phyloP scores from a whole-genome alignment of 2,888 invertebrate genomes.

The Pristionchus maxplancki region DNA sequence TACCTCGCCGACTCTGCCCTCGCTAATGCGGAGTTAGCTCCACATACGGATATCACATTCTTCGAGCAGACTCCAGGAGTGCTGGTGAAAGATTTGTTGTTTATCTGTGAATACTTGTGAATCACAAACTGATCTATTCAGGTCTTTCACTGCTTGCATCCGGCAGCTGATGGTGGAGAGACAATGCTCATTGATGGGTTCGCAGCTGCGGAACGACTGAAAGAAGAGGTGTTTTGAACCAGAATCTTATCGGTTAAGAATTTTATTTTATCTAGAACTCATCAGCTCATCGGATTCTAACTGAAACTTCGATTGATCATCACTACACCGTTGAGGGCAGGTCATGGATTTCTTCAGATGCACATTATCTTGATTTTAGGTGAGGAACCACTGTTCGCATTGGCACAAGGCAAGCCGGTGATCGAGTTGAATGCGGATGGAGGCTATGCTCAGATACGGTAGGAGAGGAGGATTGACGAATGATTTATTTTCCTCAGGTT shows the following conservation, averaged over 20 bases:
- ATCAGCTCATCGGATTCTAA: conserved; percentile 82
- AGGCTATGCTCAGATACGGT: conserved; percentile 60
- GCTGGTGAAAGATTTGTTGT: too few relatives aligned
- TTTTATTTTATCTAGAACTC: conserved; percentile 79
- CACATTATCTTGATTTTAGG: not conserved
- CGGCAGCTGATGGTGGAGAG: conserved; percentile 85
- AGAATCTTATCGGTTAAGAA: not conserved
- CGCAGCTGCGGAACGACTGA: conserved; percentile 82
- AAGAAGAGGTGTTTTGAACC: not conserved
- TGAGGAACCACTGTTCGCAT: not conserved
- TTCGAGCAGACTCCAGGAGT: conserved; percentile 85
- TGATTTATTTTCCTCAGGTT: conserved; percentile 83
- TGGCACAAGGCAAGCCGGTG: conserved; percentile 54
- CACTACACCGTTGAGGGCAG: too few relatives aligned
- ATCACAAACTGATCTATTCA: conserved; percentile 75
- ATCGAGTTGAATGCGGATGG: conserved; percentile 60
- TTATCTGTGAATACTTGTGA: too few relatives aligned
- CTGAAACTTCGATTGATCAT: conserved; percentile 59
- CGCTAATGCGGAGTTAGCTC: conserved; percentile 83
- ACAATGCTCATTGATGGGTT: conserved; percentile 87
- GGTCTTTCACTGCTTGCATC: conserved; percentile 83
- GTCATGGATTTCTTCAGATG: too few relatives aligned
- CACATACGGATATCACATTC: conserved; percentile 88
- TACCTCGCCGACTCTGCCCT: conserved; percentile 86
- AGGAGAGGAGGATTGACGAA: too few relatives aligned